phyloP scores from a whole-genome alignment of 1,140 invertebrate genomes.

The Pseudomyrmex cubaensis region DNA sequence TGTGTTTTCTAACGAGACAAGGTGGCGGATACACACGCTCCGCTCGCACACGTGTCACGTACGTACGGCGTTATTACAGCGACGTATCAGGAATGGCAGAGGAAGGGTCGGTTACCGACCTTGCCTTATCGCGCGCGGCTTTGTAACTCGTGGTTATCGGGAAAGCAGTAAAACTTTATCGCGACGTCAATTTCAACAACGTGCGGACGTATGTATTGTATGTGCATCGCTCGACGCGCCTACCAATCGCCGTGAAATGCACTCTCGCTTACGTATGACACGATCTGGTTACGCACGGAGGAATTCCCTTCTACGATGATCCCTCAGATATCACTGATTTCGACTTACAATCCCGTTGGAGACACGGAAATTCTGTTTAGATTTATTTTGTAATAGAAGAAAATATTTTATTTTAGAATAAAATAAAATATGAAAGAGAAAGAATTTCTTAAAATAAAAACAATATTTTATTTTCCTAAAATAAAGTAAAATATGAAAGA shows the following conservation, averaged over 20 bases:
- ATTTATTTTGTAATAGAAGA: too few species aligned
- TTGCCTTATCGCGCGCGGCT: slow-evolving; percentile 73
- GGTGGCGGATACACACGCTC: slow-evolving; percentile 40
- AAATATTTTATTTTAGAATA: too few species aligned
- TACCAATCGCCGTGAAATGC: slow-evolving; percentile 52
- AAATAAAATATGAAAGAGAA: too few species aligned
- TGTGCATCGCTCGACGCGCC: slow-evolving; percentile 17
- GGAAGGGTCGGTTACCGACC: slow-evolving; percentile 74
- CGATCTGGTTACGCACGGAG: slow-evolving; percentile 2
- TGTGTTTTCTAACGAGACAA: slow-evolving; percentile 17
- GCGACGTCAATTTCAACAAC: slow-evolving; percentile 58
- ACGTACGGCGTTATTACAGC: slow-evolving; percentile 25
- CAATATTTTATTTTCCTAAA: too few species aligned
- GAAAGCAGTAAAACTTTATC: slow-evolving; percentile 74
- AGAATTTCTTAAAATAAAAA: too few species aligned
- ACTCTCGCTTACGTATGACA: slow-evolving; percentile 21
- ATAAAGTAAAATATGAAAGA: too few species aligned
- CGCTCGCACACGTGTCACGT: slow-evolving; percentile 51
- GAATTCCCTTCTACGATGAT: not conserved
- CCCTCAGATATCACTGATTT: not conserved
- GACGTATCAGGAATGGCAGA: slow-evolving; percentile 38
- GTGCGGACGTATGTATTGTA: slow-evolving; percentile 25
- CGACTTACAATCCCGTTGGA: not conserved
- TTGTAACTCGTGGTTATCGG: slow-evolving; percentile 71
- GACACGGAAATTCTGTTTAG: too few species aligned